A percentile compares a stretch with the other conserved stretches of the same genome.
phyloP scores from a whole-genome alignment of 2,797 vertebrate genomes.

The Onychomys torridus region DNA sequence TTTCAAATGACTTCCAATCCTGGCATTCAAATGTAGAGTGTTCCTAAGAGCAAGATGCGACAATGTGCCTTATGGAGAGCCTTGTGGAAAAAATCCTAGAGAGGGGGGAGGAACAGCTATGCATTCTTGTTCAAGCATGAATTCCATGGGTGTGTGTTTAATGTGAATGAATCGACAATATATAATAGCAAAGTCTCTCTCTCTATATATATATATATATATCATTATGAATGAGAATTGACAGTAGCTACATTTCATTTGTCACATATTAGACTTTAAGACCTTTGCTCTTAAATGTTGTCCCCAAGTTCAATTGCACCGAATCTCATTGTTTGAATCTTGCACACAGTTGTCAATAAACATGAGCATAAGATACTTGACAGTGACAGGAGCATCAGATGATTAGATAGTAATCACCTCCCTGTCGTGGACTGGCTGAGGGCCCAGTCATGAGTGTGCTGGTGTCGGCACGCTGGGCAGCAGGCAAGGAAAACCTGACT shows the following conservation, averaged over 20 bases:
- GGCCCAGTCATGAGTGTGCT: constrained; percentile 27
- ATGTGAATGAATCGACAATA: neutral
- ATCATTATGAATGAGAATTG: neutral
- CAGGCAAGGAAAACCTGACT: constrained; percentile 64
- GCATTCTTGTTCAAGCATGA: neutral
- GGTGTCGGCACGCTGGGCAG: constrained; percentile 17
- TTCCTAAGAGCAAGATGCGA: neutral
- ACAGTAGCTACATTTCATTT: neutral
- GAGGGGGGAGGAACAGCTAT: neutral
- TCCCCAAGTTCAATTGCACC: neutral
- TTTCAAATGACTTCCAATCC: neutral
- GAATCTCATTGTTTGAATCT: neutral
- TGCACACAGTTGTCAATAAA: neutral
- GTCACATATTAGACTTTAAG: neutral
- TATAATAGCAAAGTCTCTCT: neutral
- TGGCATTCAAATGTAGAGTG: neutral
- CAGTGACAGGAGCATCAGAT: neutral
- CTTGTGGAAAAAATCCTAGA: neutral
- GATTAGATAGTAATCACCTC: neutral
- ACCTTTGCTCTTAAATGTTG: neutral
- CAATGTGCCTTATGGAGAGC: neutral
- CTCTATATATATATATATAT: too few species aligned
- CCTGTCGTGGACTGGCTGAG: fast-evolving
- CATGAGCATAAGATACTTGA: fast-evolving
- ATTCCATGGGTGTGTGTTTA: neutral